These are phyloP conservation scores for Lasius fuliginosus DNA, from an alignment of 2,888 invertebrate species.

Conservation along the genomic window DNA sequence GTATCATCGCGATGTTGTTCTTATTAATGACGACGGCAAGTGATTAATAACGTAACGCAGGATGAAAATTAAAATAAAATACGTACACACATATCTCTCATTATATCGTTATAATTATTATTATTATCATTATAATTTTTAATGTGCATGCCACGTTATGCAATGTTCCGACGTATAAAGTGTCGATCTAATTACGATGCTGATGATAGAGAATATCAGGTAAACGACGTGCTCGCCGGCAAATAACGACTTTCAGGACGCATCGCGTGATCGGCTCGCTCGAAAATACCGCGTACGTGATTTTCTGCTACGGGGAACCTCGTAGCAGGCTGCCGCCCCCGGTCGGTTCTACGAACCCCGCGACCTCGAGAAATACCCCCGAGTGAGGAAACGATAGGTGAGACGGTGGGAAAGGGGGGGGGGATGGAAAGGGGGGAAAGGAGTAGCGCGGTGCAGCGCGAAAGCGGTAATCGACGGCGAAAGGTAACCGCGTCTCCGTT, in stretches of 20 bases:
- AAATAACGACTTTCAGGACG: constrained; percentile 26
- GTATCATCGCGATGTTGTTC: not conserved
- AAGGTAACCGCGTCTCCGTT: constrained; percentile 67
- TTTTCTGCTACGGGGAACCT: constrained; percentile 39
- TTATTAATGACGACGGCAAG: constrained; percentile 7
- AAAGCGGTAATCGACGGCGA: constrained; percentile 68
- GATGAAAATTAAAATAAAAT: constrained; percentile 9
- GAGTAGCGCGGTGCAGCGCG: constrained; percentile 6
- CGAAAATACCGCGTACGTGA: constrained; percentile 44
- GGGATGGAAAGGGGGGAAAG: not conserved
- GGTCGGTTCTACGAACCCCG: constrained; percentile 49
- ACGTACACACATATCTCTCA: not conserved
- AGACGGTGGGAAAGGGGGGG: not conserved
- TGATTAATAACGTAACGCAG: constrained; percentile 11
- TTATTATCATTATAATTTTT: not conserved
- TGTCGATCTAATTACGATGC: constrained; percentile 40
- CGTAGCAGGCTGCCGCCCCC: constrained; percentile 31
- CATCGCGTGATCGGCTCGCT: constrained; percentile 39
- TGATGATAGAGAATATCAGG: constrained; percentile 15
- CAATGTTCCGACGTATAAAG: constrained; percentile 10
- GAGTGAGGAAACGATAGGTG: constrained; percentile 58
- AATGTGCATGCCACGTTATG: not conserved
- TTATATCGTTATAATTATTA: not conserved
- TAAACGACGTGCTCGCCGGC: constrained; percentile 11
- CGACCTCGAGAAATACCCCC: constrained; percentile 70